Evolutionary conservation across 2,888 invertebrate species (phyloP).

Genomic region (Oithona nana): DNA sequence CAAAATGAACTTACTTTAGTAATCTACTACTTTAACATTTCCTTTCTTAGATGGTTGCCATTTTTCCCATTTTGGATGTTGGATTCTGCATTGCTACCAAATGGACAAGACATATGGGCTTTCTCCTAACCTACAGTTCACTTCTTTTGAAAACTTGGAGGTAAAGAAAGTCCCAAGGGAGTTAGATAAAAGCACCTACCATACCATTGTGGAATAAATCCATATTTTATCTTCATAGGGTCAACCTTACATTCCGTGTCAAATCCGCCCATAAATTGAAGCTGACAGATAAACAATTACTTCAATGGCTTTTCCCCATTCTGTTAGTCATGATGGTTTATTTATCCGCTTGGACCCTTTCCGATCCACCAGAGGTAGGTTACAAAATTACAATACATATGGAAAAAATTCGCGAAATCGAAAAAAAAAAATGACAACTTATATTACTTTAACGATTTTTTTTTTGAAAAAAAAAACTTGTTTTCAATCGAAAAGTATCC

Average conservation of each 20-base stretch:
- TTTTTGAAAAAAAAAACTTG: no score
- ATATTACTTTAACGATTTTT: no score
- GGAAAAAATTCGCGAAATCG: no score
- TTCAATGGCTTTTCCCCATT: conserved; percentile 83
- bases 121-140: conserved; percentile 78
- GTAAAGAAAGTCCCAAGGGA: conserved; percentile 32
- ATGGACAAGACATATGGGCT: conserved; percentile 81
- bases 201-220: no score
- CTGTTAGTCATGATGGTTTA: conserved; percentile 72
- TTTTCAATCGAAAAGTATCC: no score
- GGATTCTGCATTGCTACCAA: conserved; percentile 72
- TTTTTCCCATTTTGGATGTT: conserved; percentile 65
- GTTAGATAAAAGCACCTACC: no score
- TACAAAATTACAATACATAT: no score
- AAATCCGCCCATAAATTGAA: conserved; percentile 83
- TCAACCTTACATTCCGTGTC: conserved; percentile 74
- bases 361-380: conserved; percentile 50
- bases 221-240: no score
- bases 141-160: conserved; percentile 86
- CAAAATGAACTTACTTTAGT: no score
- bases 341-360: conserved; percentile 72
- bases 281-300: conserved; percentile 70
- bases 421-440: no score
- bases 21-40: no score
- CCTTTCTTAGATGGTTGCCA: conserved; percentile 60